Evolutionary conservation across 2,888 invertebrate species (phyloP).

Genomic region (Mellilla xanthometata): DNA sequence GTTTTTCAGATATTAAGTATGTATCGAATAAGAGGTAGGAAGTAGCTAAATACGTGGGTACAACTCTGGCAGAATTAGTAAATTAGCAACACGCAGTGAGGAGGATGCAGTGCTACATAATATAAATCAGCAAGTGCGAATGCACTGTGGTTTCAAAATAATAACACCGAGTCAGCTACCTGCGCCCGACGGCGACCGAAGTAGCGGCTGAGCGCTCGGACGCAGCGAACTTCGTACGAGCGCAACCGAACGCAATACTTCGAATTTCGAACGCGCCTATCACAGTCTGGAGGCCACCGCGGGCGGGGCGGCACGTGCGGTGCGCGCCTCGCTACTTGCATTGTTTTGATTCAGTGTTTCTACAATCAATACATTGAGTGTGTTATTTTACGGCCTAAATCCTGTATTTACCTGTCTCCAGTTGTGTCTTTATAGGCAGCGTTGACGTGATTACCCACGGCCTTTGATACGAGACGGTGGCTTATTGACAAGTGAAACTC

Average conservation of each 20-base stretch:
- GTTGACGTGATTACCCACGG: constrained; percentile 28
- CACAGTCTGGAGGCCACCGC: constrained; percentile 73
- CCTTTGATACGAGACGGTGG: constrained; percentile 47
- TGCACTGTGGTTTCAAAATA: constrained; percentile 50
- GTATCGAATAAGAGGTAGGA: no score
- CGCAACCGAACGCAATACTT: constrained; percentile 71
- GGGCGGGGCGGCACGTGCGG: constrained; percentile 79
- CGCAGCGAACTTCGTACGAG: constrained; percentile 62
- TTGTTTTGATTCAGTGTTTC: constrained; percentile 73
- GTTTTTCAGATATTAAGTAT: no score
- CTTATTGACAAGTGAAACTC: constrained; percentile 79
- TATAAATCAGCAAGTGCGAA: not conserved
- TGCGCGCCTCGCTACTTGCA: constrained; percentile 77
- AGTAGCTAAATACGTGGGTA: no score
- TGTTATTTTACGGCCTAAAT: constrained; percentile 59
- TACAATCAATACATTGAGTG: constrained; percentile 68
- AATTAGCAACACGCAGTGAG: no score
- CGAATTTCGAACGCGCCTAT: constrained; percentile 33
- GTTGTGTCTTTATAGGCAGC: constrained; percentile 11
- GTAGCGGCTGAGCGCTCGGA: constrained; percentile 42
- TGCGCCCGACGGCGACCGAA: constrained; percentile 36
- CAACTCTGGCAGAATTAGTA: no score
- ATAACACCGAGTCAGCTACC: constrained; percentile 50
- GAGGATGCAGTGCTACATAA: constrained; percentile 33
- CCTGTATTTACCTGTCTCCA: constrained; percentile 31